phyloP scores from a whole-genome alignment of 2,113 vertebrate species.

The Cottus gobio region DNA sequence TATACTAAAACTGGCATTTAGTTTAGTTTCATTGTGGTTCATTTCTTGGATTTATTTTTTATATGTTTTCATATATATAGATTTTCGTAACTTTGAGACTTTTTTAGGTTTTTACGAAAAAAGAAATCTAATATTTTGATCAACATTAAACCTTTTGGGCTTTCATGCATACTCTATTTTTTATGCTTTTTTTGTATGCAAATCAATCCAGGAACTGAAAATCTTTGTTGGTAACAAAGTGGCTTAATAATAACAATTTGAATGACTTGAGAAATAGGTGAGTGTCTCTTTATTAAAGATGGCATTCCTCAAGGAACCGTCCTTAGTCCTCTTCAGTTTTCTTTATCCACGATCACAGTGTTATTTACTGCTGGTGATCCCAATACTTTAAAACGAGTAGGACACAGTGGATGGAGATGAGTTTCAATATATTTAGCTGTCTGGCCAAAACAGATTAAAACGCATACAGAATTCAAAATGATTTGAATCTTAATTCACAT shows the following conservation, averaged over 20 bases:
- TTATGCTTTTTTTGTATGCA: background rate
- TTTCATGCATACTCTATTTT: background rate
- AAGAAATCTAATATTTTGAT: no score
- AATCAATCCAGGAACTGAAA: background rate
- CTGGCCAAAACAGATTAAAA: conserved; percentile 3
- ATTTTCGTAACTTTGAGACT: no score
- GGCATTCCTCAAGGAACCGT: conserved; percentile 10
- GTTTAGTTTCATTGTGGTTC: background rate
- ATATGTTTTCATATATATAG: no score
- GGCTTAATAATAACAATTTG: background rate
- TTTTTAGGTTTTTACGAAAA: no score
- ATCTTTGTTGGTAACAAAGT: background rate
- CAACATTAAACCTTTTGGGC: no score
- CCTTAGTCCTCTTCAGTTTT: background rate
- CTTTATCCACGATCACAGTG: background rate
- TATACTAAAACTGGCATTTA: background rate
- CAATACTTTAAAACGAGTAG: background rate
- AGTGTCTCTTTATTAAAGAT: background rate
- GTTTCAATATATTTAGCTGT: background rate
- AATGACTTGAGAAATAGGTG: background rate
- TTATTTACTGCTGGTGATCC: background rate
- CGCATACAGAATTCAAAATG: background rate
- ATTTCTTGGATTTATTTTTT: background rate
- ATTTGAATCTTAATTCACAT: conserved; percentile 3
- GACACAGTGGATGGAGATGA: background rate